Evolutionary conservation across 2,113 vertebrate species (phyloP), one percentile per base, ranked within the genome.

Genomic region (Apteryx owenii): DNA sequence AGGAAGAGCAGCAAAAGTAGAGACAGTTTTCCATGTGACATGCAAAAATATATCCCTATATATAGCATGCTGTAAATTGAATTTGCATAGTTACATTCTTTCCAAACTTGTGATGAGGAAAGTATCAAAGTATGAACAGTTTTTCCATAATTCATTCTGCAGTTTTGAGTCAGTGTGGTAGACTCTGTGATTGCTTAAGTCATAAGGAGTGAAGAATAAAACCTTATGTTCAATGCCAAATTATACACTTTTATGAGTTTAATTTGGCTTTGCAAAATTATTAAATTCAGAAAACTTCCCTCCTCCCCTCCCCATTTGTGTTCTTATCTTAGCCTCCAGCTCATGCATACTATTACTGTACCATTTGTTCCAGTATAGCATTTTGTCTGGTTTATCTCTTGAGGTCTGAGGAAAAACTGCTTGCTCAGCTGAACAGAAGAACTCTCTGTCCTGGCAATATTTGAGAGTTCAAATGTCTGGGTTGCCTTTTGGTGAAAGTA

Each of bases 311-410:
- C 8, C 3, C 1, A 0, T 62, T 81, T 84, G 22, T 73, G 31
- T 71, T 89, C 61, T 85, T 91, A 29, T 72, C 38, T 25, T 53
- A 28, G 62, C 21, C 70, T 85, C 53, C 58, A 82, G 73, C 17
- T 58, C 31, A 80, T 80, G 56, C 68, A n/a, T 21, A 18, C 16
- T 81, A 29, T 92, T 69, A 68, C 53, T 89, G 56, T 89, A 61
- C 53, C 0, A 85, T 95, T 92, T 95, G 77, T 91, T 95, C 84
- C 36, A 89, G 53, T 76, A 19, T 21, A 70, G 40, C 54, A 36
- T 77, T 97, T 91, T 66, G 70, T 87, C 89, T 93, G 86, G n/a
- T 85, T 93, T 94, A 36, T 92, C 36, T 96, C 73, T 31, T 69
- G 8, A 79, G 12, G 31, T 90, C 73, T 84, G 56, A 36, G 11